Evolutionary conservation across 2,113 vertebrate genomes (phyloP), one percentile per base, ranked within the genome.

Genomic region (Lota lota): DNA sequence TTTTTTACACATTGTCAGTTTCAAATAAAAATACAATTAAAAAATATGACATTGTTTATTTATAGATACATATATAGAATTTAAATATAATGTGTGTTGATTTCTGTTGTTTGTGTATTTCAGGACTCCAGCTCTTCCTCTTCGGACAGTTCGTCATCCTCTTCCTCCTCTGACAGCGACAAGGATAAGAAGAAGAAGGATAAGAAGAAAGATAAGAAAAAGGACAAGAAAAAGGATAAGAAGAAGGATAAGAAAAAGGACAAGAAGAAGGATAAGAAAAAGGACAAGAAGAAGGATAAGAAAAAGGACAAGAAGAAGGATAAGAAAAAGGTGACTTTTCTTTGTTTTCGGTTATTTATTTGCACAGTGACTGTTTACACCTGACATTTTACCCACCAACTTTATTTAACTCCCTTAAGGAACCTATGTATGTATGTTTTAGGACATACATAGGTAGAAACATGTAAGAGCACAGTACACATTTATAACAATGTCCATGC

Each of bases 171-270:
- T 70, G 87, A 90, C 19, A 87, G 86, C 0, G 82, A 87, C 1
- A 73, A 85, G 50, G 70, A 87, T 17, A 88, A 88, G 19, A 88
- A 84, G 70, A 88, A 88, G 14, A 84, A 83, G 66, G 79, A 85
- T 33, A 85, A 83, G 18, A 79, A 83, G 28, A 79, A 85, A 4
- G 73, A 84, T 16, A 74, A 84, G 17, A 80, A 75, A 33, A 73
- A 82, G 33, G 83, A 82, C 58, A 84, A 81, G 66, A 79, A 85
- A 15, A 86, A 64, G 11, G 70, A 82, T 1, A 74, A 78, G 65
- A 87, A 85, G 61, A 87, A 85, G 61, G 71, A 82, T 3, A 76
- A 84, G 1, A 61, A 83, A 1, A 68, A 85, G 3, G 68, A 80
- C 10, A 63, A 85, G 1, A 77, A 79, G 10, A 76, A 83, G 22